Evolutionary conservation across 2,113 vertebrate species (phyloP), one percentile per base, ranked within the genome.

Genomic region (Erythrocercus mccallii): DNA sequence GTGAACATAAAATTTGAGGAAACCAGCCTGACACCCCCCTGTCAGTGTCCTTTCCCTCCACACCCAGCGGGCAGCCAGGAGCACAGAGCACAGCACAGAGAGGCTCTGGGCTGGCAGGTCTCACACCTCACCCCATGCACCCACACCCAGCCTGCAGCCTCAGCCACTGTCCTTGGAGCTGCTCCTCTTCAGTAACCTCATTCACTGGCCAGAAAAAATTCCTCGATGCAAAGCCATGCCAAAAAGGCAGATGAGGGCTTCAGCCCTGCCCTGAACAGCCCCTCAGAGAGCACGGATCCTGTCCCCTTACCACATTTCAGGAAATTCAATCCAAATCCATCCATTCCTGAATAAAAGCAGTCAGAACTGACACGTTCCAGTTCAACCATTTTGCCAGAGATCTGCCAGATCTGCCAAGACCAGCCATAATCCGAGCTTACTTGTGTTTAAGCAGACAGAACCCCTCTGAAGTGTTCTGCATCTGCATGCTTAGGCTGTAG

Each of bases 1-100:
- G 44, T 28, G 23, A 73, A 83, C 83, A 66, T 6, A 45, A n/a
- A n/a, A 83, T 45, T 20, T 10, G 20, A 69, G 35, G 4, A 42
- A 80, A 38, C 0, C 3, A 60, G 40, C 23, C 62, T 45, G 23
- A 57, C 5, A 19, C 1, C 10, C 20, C 12, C 24, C 3, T 2
- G 7, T 11, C 14, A 4, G 53, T 57, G 37, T 50, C 16, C 6
- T 56, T 35, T 27, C 35, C 18, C 19, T 61, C 12, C 5, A 2
- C 37, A 42, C 12, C 13, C 71, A 12, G 4, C 3, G 1, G 47
- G 31, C 37, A 91, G 53, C 30, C 0, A 0, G n/a, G 58, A 37
- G 15, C 1, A 0, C 35, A 22, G 58, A 37, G 15, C 1, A 0
- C 35, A 22, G 44, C 53, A 40, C 23, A 51, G 82, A 2, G 0